Evolutionary conservation across 2,797 vertebrate species (phyloP), one percentile per base, ranked within the genome.

Genomic region (Micrastur ruficollis): DNA sequence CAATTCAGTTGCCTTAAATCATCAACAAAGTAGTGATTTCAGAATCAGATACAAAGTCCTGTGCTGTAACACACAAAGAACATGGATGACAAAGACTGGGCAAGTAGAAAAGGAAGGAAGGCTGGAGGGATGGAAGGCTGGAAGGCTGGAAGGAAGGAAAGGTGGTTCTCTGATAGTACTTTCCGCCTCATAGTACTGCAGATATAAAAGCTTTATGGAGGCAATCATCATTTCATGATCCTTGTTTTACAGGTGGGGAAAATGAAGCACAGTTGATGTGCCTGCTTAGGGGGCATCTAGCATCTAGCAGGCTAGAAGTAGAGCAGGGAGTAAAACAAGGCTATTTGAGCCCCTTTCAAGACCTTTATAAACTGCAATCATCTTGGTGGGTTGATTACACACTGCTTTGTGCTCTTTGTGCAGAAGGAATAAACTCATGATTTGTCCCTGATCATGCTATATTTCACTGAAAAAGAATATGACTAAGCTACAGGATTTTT

Each of bases 121-220:
- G n/a, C 11, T 6, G 6, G 22, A 17, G 19, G 21, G 25, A 6
- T 12, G 23, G 21, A 17, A 27, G 42, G 42, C 42, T 44, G 4
- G 8, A 32, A 20, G 29, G 36, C 12, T 10, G 17, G 22, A 17
- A 50, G 23, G 10, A 68, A 34, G 31, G 6, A 31, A 34, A 66
- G 56, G 4, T 38, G 36, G 20, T 46, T 76, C 18, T 85, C 26
- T 44, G 29, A 3, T 11, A 72, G 10, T 47, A 25, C n/a, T 68
- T 91, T 74, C 15, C 18, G 38, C 1, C 8, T 72, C 14, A 13
- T 11, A 58, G 12, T 14, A 2, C 12, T 49, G 40, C 29, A 78
- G 14, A 42, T 10, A 34, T 2, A 29, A 46, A 56, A 59, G 1
- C 14, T 82, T 32, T 14, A 3, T 0, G 2, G 22, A 55, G 1